A percentile compares a stretch with the other conserved stretches of the same genome.
Evolutionary conservation across 2,113 vertebrate genomes (phyloP).

Genomic region (Lasiurus cinereus): DNA sequence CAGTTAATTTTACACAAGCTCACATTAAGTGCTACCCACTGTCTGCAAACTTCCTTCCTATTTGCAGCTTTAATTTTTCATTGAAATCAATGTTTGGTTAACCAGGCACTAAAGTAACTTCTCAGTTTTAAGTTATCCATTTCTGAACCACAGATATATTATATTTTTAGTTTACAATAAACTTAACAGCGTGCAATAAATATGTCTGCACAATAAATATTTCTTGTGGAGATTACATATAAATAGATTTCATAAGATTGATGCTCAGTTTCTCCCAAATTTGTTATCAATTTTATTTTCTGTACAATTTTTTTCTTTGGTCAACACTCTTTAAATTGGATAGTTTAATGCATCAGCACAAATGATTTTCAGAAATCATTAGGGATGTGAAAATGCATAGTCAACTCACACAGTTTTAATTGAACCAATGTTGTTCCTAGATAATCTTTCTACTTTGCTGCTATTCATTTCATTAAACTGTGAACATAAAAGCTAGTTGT

Average conservation of each 20-base stretch:
- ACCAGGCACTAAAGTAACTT: slow-evolving; percentile 62
- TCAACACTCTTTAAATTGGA: slow-evolving; percentile 70
- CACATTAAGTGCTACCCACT: background rate
- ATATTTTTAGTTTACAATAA: slow-evolving; percentile 65
- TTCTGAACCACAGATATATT: slow-evolving; percentile 44
- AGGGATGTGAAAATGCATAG: slow-evolving; percentile 66
- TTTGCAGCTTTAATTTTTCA: slow-evolving; percentile 34
- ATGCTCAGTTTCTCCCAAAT: slow-evolving; percentile 58
- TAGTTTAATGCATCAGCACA: slow-evolving; percentile 56
- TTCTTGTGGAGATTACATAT: slow-evolving; percentile 34
- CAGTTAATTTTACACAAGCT: slow-evolving; percentile 51
- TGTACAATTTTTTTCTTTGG: slow-evolving; percentile 70
- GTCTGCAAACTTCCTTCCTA: slow-evolving; percentile 3
- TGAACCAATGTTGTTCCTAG: background rate
- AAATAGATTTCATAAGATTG: slow-evolving; percentile 62
- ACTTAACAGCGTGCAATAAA: slow-evolving; percentile 31
- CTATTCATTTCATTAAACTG: slow-evolving; percentile 40
- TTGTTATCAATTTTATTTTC: slow-evolving; percentile 75
- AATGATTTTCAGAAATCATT: slow-evolving; percentile 75
- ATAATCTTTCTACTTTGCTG: background rate
- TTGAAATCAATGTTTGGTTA: slow-evolving; percentile 71
- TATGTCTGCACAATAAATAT: slow-evolving; percentile 67
- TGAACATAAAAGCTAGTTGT: background rate
- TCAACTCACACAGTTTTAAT: slow-evolving; percentile 54
- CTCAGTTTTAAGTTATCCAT: slow-evolving; percentile 38